Conservation (phyloP, 2,113 vertebrate genomes). For the Protomyctophum bolini region DNA sequence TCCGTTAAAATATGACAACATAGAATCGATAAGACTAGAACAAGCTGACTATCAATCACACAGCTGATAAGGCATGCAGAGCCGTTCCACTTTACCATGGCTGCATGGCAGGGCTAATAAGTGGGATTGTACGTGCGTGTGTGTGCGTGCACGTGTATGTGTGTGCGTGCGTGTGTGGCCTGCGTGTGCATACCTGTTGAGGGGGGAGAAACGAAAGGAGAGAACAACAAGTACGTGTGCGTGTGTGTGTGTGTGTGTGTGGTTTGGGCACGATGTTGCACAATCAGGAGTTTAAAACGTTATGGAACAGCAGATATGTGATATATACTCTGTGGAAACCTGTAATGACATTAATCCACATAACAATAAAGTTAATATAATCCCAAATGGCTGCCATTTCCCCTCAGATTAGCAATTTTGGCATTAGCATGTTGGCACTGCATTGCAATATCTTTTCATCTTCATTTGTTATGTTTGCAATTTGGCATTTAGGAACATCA, state of each 20-base stretch:
- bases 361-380: not conserved
- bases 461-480: no score
- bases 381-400: not conserved
- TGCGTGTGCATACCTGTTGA: not conserved
- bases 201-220: not conserved
- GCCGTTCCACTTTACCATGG: conserved; percentile 44
- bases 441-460: no score
- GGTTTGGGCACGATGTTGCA: not conserved
- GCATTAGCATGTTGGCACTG: no score
- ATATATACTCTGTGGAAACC: no score
- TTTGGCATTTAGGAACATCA: no score
- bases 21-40: conserved; percentile 70
- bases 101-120: conserved; percentile 46
- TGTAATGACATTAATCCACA: not conserved
- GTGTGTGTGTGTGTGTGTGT: not conserved
- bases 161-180: not conserved
- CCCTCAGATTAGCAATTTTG: not conserved
- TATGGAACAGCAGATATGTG: no score
- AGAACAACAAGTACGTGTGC: not conserved
- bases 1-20: conserved; percentile 68
- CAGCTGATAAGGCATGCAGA: conserved; percentile 56
- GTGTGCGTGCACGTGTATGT: conserved; percentile 1
- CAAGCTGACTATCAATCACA: conserved; percentile 67
- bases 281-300: no score
- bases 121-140: conserved; percentile 23